phyloP scores from a whole-genome alignment of 2,113 vertebrate species.

The Oryzias woworae region DNA sequence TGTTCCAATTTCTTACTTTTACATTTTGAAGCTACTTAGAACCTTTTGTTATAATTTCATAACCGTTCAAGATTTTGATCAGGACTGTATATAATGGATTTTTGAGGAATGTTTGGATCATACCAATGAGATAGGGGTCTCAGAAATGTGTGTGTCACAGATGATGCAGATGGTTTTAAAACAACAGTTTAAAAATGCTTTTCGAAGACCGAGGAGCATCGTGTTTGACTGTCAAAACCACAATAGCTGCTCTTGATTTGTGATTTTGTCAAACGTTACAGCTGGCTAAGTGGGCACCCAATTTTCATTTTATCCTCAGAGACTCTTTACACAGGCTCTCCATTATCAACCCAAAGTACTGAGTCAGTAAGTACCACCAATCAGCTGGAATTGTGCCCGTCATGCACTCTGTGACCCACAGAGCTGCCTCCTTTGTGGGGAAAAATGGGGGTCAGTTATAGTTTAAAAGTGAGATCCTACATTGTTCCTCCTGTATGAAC shows the following conservation, averaged over 20 bases:
- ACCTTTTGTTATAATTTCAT: too few relatives aligned
- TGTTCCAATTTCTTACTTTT: too few relatives aligned
- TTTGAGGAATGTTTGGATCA: too few relatives aligned
- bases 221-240: slow-evolving; percentile 18
- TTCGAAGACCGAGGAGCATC: neutral
- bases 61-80: too few relatives aligned
- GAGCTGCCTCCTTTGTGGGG: slow-evolving; percentile 29
- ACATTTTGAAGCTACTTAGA: too few relatives aligned
- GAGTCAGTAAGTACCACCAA: slow-evolving; percentile 48
- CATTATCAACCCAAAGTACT: slow-evolving; percentile 31
- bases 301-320: slow-evolving; percentile 50
- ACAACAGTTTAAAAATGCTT: neutral
- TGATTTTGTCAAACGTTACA: slow-evolving; percentile 28
- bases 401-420: slow-evolving; percentile 3
- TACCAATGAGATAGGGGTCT: too few relatives aligned
- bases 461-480: slow-evolving; percentile 23
- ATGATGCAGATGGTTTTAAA: neutral
- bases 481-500: slow-evolving; percentile 5
- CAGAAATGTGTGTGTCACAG: too few relatives aligned
- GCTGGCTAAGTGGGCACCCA: slow-evolving; percentile 38
- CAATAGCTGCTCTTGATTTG: slow-evolving; percentile 25
- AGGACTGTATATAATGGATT: too few relatives aligned
- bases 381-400: slow-evolving; percentile 46
- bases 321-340: slow-evolving; percentile 31
- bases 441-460: neutral